Evolutionary conservation across 2,113 vertebrate genomes (phyloP), one percentile per base, ranked within the genome.

Genomic region (Rhea pennata): DNA sequence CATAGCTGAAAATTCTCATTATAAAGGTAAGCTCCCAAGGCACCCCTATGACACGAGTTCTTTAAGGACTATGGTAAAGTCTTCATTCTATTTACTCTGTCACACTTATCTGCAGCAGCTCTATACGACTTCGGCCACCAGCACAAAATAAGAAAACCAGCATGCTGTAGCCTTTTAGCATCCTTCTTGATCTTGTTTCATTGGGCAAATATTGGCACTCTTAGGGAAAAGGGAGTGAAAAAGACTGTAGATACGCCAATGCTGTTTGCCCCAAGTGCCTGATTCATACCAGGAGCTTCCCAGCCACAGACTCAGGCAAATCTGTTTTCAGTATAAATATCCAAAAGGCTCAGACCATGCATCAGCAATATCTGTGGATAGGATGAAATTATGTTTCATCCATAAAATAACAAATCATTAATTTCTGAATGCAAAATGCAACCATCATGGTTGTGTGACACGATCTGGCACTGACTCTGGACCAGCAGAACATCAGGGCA

Each of bases 91-190:
- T 74, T 88, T 56, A 42, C 53, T 24, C 2, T 80, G 80, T 92
- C 65, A 27, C 12, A 62, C 9, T 65, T 58, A 2, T 62, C 76
- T 21, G 29, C 29, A 58, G 12, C 4, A 70, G 13, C 19, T 59
- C 56, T 59, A 33, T 33, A 65, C 29, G 3, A 44, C 24, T 46
- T 61, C 20, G 54, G 10, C 4, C 56, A 66, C 4, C 6, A 44
- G 3, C 36, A 2, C 65, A 33, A 59, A 59, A 59, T 59, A 62
- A 48, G 53, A 51, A 2, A 23, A 69, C 39, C 12, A 19, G 17
- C 0, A 0, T 58, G 23, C 4, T 39, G 2, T 12, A 70, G 1
- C 2, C 3, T 76, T 85, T 76, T 65, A 51, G 54, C 40, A 23
- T 23, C 4, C 5, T 79, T 22, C 13, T 76, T 83, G 42, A n/a